phyloP scores from a whole-genome alignment of 2,888 invertebrate genomes.

The Cepaea hortensis region DNA sequence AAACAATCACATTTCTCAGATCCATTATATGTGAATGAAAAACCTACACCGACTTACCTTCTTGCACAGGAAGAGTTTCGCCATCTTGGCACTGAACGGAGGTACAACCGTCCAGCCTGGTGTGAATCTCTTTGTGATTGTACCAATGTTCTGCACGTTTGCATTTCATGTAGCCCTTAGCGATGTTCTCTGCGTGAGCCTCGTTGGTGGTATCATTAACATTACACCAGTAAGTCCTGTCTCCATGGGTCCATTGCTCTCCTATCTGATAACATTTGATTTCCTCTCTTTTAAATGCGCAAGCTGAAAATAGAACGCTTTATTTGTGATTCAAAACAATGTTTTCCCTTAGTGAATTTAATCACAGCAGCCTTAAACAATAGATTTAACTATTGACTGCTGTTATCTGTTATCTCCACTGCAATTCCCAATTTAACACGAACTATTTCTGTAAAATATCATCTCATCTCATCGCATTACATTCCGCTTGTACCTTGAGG shows the following conservation, averaged over 20 bases:
- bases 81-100: slow-evolving; percentile 10
- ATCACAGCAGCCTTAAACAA: no score
- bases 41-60: not conserved
- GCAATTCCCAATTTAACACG: no score
- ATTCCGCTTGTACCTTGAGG: no score
- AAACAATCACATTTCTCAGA: no score
- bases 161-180: not conserved
- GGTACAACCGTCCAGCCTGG: not conserved
- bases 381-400: no score
- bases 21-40: not conserved
- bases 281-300: not conserved
- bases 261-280: not conserved
- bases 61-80: not conserved
- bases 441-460: no score
- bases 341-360: no score
- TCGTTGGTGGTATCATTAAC: not conserved
- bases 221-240: not conserved
- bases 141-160: not conserved
- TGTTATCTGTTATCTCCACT: no score
- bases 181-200: not conserved
- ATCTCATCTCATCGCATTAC: no score
- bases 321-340: no score
- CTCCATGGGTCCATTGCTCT: not conserved
- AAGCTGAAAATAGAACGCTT: not conserved
- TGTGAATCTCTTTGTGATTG: not conserved